Evolutionary conservation across 2,797 vertebrate genomes (phyloP), one percentile per base, ranked within the genome.

Genomic region (Oreortyx pictus): DNA sequence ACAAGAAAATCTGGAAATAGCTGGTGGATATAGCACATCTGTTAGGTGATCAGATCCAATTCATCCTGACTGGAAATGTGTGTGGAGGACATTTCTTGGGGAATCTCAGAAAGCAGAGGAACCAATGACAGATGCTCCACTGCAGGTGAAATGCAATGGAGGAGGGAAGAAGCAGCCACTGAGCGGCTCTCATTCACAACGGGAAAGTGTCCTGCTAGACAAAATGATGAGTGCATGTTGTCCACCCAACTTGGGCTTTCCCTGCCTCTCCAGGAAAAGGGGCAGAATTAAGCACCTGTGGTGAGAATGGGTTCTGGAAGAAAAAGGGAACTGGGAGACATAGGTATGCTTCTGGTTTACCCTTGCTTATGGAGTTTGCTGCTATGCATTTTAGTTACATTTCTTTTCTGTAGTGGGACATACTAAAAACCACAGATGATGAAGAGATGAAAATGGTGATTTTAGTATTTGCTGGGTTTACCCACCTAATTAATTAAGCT

Each of bases 41-140:
- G 14, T 59, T 64, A 14, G 52, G 56, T 2, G 2, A 29, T 35
- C 50, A 64, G 37, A 59, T 54, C 17, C 37, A 2, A 7, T 62
- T 68, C 25, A 41, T 35, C 19, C 1, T 2, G 16, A 2, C 5
- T 33, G 27, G 33, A 35, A 70, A 41, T 5, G 20, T 35, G 31
- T 16, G 19, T 60, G 47, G 67, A 74, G 60, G n/a, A 23, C 0
- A 0, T n/a, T 64, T 56, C 35, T 64, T 46, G 6, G 10, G 43
- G 17, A 7, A 13, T 22, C 35, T 39, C 54, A n/a, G 68, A 44
- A 59, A 68, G 22, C 29, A 64, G 70, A 71, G 41, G 4, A 59
- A 9, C 12, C 64, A 64, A 25, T 5, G 2, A 1, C 25, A 60
- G 60, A 35, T 0, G 1, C 12, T 56, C 49, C 47, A 8, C 37